These are phyloP conservation scores for Sprattus sprattus DNA, from an alignment of 2,113 vertebrate genomes.

Conservation along the genomic window DNA sequence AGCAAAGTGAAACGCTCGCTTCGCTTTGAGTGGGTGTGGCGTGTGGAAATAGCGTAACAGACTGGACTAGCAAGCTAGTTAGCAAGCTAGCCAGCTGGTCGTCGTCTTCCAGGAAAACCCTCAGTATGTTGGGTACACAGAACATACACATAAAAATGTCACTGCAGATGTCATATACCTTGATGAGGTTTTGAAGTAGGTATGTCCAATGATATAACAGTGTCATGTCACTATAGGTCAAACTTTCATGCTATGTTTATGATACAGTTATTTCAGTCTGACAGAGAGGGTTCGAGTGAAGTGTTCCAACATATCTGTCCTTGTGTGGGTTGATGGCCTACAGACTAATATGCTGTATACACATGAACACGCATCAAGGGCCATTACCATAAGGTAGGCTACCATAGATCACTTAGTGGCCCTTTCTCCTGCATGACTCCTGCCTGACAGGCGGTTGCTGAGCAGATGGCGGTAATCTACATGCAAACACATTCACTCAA, in stretches of 20 bases:
- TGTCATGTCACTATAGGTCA: not conserved
- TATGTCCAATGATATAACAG: not conserved
- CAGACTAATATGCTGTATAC: not conserved
- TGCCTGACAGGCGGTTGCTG: constrained; percentile 33
- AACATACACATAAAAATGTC: not conserved
- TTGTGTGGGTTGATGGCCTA: not conserved
- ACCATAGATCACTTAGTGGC: not conserved
- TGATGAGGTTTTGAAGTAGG: not conserved
- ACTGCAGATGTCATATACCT: not conserved
- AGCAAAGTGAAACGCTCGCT: too few relatives aligned
- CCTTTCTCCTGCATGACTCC: not conserved
- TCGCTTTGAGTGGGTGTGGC: too few relatives aligned
- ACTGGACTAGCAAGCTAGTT: too few relatives aligned
- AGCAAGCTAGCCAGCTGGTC: too few relatives aligned
- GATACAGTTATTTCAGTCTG: not conserved
- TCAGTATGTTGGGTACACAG: not conserved
- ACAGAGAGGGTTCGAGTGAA: not conserved
- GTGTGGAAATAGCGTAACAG: too few relatives aligned
- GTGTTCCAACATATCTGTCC: not conserved
- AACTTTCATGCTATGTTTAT: not conserved
- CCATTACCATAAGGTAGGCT: not conserved
- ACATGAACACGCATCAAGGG: not conserved
- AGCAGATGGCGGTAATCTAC: constrained; percentile 34
- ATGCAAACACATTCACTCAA: constrained; percentile 16
- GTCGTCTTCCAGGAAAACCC: too few relatives aligned